Evolutionary conservation across 2,888 invertebrate species (phyloP), one percentile per base, ranked within the genome.

Genomic region (Hydrotaea cyrtoneurina): DNA sequence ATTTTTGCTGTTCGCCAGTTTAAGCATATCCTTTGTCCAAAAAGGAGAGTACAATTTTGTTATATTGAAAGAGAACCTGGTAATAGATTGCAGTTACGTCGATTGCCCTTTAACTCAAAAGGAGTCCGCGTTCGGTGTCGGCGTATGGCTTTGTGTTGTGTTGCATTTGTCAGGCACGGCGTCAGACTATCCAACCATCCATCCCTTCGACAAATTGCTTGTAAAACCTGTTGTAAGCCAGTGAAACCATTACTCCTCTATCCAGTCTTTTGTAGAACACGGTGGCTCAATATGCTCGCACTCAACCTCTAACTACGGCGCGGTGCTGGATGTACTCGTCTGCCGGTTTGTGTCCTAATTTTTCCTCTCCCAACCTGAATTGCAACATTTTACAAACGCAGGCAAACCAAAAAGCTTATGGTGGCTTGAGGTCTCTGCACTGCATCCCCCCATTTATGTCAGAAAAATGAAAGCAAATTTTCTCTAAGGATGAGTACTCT

Each of bases 1-100:
- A 19, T 80, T 74, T 66, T 43, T 74, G 39, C n/a, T n/a, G n/a
- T 59, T 78, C 21, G 50, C 11, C 62, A 64, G 8, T 36, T 36
- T n/a, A 36, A 46, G 31, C 66, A 66, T 66, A 66, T 66, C 66
- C 66, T 66, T 43, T 43, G 66, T n/a, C 43, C 1, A 21, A 17
- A n/a, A 46, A 17, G 17, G 15, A 71, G 39, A 31, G 53, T 53
- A 66, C 46, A 66, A 66, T 66, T 66, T 66, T 21, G 46, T 66
- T n/a, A 46, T 69, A n/a, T 31, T 31, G n/a, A 50, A 8, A 2
- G 7, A 31, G 7, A 31, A 50, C 21, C 23, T n/a, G 23, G 69
- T 50, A 69, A 69, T 69, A 46, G 15, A 46, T 46, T 46, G 46
- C 46, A 46, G 31, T 66, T 69, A 69, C 5, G 55, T 21, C 7